Base-by-base conservation (phyloP, 2,888 invertebrate species). In the Miltochrista miniata region DNA sequence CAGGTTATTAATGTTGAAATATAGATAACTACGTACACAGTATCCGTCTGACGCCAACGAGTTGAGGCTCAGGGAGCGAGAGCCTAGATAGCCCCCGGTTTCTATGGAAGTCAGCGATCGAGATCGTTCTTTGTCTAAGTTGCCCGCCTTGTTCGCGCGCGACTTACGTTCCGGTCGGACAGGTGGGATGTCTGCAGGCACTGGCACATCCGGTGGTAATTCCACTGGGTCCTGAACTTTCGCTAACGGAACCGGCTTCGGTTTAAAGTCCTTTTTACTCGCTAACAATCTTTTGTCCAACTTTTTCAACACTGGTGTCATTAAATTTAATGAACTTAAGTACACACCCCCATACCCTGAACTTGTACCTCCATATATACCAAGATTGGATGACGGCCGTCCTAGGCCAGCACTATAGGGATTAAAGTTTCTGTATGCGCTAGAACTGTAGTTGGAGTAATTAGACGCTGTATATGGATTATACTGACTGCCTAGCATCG, bases 31-130 rank as follows among this genome's bases (percentile, higher is more conserved):
- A 86, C 96, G 93, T 96, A 97, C 97, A 93, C 94, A 94, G 77
- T 97, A 97, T 91, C 96, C 96, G 89, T 96, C 96, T 54, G 96
- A 96, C 70, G 95, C 94, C 57, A 95, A 90, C 11, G 95, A 95
- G 42, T 93, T 94, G 64, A 95, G 92, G 81, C 95, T 95, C 53
- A 94, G 81, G 2, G 94, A 94, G 47, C 94, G 88, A 61, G 81
- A 92, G 75, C 68, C 92, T 76, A 92, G 86, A 11, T 73, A 68
- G 5, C 70, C 81, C 31, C 73, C 42, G 0, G 79, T 76, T 45
- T 87, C 87, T 45, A 90, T 79, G 8, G 87, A 82, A 51, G 79
- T 86, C 34, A 90, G 82, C 18, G 91, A 91, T 37, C 90, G 80
- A 8, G 91, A 91, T 40, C 87, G 79, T 66, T 91, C 90, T 64